Evolutionary conservation across 2,113 vertebrate genomes (phyloP).

Genomic region (Hyaena hyaena): DNA sequence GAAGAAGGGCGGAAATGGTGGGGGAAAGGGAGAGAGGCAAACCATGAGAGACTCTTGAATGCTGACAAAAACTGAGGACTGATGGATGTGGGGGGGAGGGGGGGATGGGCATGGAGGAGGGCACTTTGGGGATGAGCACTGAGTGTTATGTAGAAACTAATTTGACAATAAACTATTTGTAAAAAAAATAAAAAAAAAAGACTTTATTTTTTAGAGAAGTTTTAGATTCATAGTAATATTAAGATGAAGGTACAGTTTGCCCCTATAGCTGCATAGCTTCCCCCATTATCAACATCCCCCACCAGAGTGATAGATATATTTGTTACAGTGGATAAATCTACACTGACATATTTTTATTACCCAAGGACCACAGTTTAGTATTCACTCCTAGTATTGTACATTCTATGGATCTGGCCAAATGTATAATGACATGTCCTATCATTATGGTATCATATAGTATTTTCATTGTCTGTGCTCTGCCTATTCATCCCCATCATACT

Average conservation of each 20-base stretch:
- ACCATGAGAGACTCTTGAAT: too few relatives aligned
- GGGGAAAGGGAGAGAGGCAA: too few relatives aligned
- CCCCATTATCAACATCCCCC: not conserved
- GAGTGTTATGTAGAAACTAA: too few relatives aligned
- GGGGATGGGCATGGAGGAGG: too few relatives aligned
- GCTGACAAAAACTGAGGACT: too few relatives aligned
- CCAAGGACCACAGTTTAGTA: not conserved
- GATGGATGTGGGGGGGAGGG: too few relatives aligned
- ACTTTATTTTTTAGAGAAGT: not conserved
- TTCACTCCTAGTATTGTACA: not conserved
- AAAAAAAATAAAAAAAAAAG: too few relatives aligned
- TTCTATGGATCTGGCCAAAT: not conserved
- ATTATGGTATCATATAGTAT: not conserved
- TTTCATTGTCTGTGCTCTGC: not conserved
- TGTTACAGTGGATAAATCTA: not conserved
- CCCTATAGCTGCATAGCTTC: not conserved
- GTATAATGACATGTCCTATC: not conserved
- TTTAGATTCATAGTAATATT: not conserved
- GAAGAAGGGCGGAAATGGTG: too few relatives aligned
- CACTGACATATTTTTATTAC: not conserved
- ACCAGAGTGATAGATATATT: not conserved
- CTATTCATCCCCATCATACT: not conserved
- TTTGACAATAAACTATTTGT: too few relatives aligned
- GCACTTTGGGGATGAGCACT: too few relatives aligned
- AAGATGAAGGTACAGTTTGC: not conserved